Base-by-base conservation (phyloP, 2,113 vertebrate species). In the cat (Felis catus) region DNA sequence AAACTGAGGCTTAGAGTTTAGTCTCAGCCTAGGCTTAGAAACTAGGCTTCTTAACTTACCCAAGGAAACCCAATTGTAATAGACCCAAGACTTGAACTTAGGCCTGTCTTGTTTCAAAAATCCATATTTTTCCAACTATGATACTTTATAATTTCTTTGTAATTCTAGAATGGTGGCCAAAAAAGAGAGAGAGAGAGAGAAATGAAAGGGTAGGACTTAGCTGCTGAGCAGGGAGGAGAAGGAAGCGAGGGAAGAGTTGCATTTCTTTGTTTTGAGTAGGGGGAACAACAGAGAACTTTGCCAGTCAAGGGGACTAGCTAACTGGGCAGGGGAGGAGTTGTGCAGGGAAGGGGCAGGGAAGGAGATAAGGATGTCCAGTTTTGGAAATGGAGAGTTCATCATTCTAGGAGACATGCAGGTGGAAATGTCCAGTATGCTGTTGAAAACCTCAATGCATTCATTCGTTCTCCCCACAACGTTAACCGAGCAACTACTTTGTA, bases 51-150 rank as follows among this genome's bases (percentile, higher is more conserved):
- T 45, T 45, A 31, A 82, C 6, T 84, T 51, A 82, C 36, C 48
- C 74, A 73, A 90, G 82, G 41, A 87, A 95, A 55, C 48, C 45
- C 83, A 87, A 73, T 63, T 71, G 39, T 12, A 74, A 7, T 71
- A 89, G 79, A 58, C 45, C 16, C 27, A 41, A 65, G 51, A 70
- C 74, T 73, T 84, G 48, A 81, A 91, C 21, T 27, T 31, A 74
- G 23, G 55, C 11, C 53, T 82, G 1, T 58, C 53, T 97, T 61
- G 18, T 91, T 88, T 91, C 83, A 93, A 81, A 97, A 97, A 89
- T 29, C 25, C 71, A n/a, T 16, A 1, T 89, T 73, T 70, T 9
- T 0, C 25, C 7, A 8, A 53, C 39, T 76, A 7, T 83, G 63
- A 88, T 63, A 82, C 25, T 80, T 73, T 29, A 2, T 76, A 29